These are phyloP conservation scores for Drosophila repleta DNA, from an alignment of 1,140 invertebrate genomes.

Conservation along the genomic window DNA sequence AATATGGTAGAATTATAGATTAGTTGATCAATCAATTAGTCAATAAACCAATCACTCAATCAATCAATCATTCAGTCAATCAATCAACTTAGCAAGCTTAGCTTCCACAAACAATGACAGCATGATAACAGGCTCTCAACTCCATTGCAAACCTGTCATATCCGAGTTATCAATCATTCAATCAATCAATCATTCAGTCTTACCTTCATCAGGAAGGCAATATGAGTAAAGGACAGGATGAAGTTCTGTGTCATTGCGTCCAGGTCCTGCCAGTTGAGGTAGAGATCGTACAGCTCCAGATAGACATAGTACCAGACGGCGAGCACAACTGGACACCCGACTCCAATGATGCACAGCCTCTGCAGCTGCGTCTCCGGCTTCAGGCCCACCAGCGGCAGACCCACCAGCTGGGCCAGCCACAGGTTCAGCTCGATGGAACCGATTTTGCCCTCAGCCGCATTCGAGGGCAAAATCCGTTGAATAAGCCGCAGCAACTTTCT, in stretches of 20 bases:
- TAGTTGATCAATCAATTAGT: no score
- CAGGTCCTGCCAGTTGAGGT: slow-evolving; percentile 53
- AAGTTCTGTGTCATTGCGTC: slow-evolving; percentile 64
- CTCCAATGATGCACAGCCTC: not conserved
- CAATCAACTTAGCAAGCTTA: no score
- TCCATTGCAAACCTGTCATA: no score
- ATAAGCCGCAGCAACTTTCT: slow-evolving; percentile 27
- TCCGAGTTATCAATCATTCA: no score
- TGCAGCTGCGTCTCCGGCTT: slow-evolving; percentile 43
- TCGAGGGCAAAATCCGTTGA: slow-evolving; percentile 50
- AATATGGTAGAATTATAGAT: no score
- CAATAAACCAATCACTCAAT: no score
- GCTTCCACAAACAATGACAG: no score
- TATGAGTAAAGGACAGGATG: slow-evolving; percentile 62
- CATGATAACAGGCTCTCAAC: no score
- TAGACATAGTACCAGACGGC: slow-evolving; percentile 44
- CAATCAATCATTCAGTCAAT: no score
- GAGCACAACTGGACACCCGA: slow-evolving; percentile 24
- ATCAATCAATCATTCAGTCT: not conserved
- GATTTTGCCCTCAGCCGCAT: slow-evolving; percentile 48
- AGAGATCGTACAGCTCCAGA: slow-evolving; percentile 61
- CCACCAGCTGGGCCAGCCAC: slow-evolving; percentile 58
- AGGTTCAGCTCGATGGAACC: slow-evolving; percentile 70
- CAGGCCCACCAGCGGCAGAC: slow-evolving; percentile 58
- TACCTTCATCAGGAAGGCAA: slow-evolving; percentile 57